These are phyloP conservation scores for Zeus faber DNA, from an alignment of 2,113 vertebrate genomes.

Conservation along the genomic window DNA sequence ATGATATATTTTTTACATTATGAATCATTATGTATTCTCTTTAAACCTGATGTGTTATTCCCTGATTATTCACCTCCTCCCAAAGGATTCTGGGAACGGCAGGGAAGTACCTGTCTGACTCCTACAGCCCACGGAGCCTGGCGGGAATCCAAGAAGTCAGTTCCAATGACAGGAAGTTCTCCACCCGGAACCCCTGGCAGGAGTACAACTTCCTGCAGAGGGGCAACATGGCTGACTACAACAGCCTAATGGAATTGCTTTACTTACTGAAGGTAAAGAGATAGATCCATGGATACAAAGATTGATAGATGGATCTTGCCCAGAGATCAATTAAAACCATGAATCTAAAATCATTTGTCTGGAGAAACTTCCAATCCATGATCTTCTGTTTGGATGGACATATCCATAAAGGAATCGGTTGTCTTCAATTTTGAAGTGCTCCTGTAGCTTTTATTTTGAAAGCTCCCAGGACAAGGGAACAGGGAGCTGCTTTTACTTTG, in stretches of 20 bases:
- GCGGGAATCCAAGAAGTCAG: constrained; percentile 84
- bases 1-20: too few relatives aligned
- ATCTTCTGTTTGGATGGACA: too few relatives aligned
- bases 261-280: constrained; percentile 89
- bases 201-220: constrained; percentile 95
- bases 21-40: not conserved
- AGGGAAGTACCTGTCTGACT: constrained; percentile 89
- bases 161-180: constrained; percentile 79
- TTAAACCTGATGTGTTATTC: not conserved
- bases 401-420: too few relatives aligned
- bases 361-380: too few relatives aligned
- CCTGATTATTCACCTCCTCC: constrained; percentile 11
- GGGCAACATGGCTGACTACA: constrained; percentile 82
- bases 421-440: too few relatives aligned
- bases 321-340: too few relatives aligned
- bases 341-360: too few relatives aligned
- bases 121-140: constrained; percentile 92
- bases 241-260: constrained; percentile 89
- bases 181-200: constrained; percentile 92
- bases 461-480: too few relatives aligned
- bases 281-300: too few relatives aligned
- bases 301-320: too few relatives aligned
- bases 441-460: too few relatives aligned
- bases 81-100: constrained; percentile 87
- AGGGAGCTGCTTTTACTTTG: too few relatives aligned